A percentile compares a stretch with the other conserved stretches of the same genome.
Evolutionary conservation across 2,797 vertebrate genomes (phyloP).

Genomic region (Corythornis leucogaster): DNA sequence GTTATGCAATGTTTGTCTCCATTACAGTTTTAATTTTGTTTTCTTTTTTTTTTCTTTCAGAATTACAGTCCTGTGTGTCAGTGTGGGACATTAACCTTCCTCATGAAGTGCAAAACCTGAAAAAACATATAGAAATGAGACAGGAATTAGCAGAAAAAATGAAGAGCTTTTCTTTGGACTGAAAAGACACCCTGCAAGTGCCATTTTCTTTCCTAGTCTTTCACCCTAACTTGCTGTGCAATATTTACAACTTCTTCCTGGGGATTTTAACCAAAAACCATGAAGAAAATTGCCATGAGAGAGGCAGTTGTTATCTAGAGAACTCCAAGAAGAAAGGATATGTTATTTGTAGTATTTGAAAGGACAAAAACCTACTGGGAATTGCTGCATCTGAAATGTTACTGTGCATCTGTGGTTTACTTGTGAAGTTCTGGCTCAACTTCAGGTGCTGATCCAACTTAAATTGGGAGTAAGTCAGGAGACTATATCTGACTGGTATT

Average conservation of each 20-base stretch:
- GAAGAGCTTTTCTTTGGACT: constrained; percentile 83
- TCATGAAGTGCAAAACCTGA: constrained; percentile 91
- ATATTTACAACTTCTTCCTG: neutral
- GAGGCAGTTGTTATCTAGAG: neutral
- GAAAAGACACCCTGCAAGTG: neutral
- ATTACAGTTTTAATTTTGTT: neutral
- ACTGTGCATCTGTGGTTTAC: neutral
- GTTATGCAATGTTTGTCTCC: neutral
- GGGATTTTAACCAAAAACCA: neutral
- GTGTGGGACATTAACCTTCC: constrained; percentile 89
- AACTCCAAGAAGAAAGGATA: neutral
- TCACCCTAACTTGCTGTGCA: neutral
- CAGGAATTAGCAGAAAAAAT: constrained; percentile 87
- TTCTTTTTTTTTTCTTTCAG: constrained; percentile 68
- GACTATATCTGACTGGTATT: neutral
- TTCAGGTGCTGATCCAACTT: neutral
- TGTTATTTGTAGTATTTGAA: neutral
- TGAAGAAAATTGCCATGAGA: neutral
- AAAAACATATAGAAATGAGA: constrained; percentile 88
- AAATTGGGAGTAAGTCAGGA: neutral
- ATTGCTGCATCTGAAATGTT: neutral
- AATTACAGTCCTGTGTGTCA: constrained; percentile 86
- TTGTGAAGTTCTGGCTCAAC: neutral
- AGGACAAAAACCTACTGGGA: neutral
- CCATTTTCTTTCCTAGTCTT: neutral